Conservation (phyloP, 2,888 invertebrate species). For the Meandrusa payeni region DNA sequence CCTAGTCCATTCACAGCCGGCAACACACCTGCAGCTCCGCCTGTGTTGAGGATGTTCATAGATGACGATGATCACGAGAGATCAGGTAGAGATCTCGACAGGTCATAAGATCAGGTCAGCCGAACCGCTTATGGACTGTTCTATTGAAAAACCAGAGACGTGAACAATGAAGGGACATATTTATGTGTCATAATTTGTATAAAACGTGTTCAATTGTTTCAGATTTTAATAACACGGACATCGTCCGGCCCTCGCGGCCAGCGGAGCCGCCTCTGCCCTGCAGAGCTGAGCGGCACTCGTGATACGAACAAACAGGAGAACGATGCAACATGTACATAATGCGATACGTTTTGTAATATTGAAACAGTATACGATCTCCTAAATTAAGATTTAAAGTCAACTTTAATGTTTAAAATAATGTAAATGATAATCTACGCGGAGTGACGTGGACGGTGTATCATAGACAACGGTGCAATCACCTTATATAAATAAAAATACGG, state of each 20-base stretch:
- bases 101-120: too few relatives aligned
- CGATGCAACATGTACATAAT: slow-evolving; percentile 77
- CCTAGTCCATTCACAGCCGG: too few relatives aligned
- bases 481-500: slow-evolving; percentile 47
- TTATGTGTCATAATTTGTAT: too few relatives aligned
- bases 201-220: too few relatives aligned
- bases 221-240: slow-evolving; percentile 71
- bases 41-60: too few relatives aligned
- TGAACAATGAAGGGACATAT: too few relatives aligned
- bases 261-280: slow-evolving; percentile 10
- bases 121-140: too few relatives aligned
- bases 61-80: too few relatives aligned
- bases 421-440: slow-evolving; percentile 59
- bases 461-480: slow-evolving; percentile 63
- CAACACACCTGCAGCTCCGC: too few relatives aligned
- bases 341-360: slow-evolving; percentile 79
- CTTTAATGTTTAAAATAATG: slow-evolving; percentile 72
- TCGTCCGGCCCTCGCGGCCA: slow-evolving; percentile 47
- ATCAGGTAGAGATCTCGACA: too few relatives aligned
- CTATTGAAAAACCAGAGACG: too few relatives aligned
- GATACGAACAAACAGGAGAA: slow-evolving; percentile 68
- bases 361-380: slow-evolving; percentile 82
- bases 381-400: slow-evolving; percentile 80
- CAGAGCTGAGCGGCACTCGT: slow-evolving; percentile 34
- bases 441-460: slow-evolving; percentile 67